Base-by-base conservation (phyloP, 2,797 vertebrate species). In the Scomberomorus guttatus region DNA sequence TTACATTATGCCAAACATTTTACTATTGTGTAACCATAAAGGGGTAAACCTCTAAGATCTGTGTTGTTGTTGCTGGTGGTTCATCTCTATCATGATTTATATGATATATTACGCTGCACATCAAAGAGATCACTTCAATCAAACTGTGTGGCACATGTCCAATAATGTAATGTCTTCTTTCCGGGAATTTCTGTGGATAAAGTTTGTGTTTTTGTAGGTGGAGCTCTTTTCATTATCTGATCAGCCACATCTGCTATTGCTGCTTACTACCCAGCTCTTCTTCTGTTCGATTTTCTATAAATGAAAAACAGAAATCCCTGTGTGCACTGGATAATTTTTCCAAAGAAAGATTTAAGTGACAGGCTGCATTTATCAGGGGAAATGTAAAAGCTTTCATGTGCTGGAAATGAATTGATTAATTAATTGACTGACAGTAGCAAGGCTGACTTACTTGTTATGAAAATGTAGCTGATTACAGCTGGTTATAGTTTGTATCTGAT, bases 171-270 rank as follows among this genome's bases (percentile, higher is more conserved):
- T 64, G 74, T 72, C 48, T 65, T 72, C 51, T 85, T 44, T 62
- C 57, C 60, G 66, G 11, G 64, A 55, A 29, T 66, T 67, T 56
- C 60, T 69, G 48, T 13, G 48, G 68, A 81, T 65, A 13, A 65
- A 82, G 69, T 79, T 87, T 70, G 29, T 81, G 67, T 83, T 83
- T 84, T 80, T 81, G 61, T 72, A 75, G 69, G 81, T 65, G 67
- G 79, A 77, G 83, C 46, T 67, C 44, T 64, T 75, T 58, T 42
- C 34, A 65, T 75, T 52, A 80, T 84, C 29, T 79, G 71, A 89
- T 88, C 72, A 77, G 39, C 65, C 67, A 71, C 83, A 88, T 83
- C 80, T 84, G 86, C 68, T 62, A 51, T 15, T n/a, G 27, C 60
- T 55, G 52, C 29, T 42, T 44, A 55, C 54, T 32, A 5, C 51